Conservation (phyloP, 2,113 vertebrate genomes). For the Channa argus region DNA sequence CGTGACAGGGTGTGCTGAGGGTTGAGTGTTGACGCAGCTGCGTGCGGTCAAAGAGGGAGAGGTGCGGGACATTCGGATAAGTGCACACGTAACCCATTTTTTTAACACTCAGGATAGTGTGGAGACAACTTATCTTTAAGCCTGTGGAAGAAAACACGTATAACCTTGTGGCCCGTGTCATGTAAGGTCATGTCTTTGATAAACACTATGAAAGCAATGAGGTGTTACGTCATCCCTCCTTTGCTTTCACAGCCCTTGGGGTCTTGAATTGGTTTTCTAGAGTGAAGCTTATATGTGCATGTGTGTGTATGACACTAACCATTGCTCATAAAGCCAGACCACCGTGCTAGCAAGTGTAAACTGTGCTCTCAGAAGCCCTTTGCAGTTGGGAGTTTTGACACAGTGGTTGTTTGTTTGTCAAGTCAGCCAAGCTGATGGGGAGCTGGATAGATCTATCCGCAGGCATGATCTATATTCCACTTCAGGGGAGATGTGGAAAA, state of each 20-base stretch:
- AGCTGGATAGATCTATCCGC: constrained; percentile 62
- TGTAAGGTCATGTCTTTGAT: constrained; percentile 73
- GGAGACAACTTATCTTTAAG: constrained; percentile 51
- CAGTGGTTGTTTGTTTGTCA: constrained; percentile 83
- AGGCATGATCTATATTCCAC: constrained; percentile 54
- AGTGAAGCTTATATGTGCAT: constrained; percentile 43
- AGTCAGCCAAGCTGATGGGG: constrained; percentile 75
- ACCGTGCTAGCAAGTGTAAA: constrained; percentile 84
- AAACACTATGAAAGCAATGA: constrained; percentile 67
- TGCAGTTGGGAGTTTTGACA: constrained; percentile 79
- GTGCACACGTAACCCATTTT: constrained; percentile 25
- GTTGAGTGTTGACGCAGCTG: constrained; percentile 75
- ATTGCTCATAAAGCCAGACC: constrained; percentile 84
- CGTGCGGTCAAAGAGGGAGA: constrained; percentile 61
- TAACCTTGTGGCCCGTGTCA: constrained; percentile 64
- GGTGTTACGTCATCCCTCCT: constrained; percentile 66
- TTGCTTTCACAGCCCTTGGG: constrained; percentile 65
- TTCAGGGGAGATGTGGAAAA: constrained; percentile 46
- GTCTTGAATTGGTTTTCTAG: constrained; percentile 58
- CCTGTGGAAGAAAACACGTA: constrained; percentile 64
- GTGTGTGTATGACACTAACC: constrained; percentile 69
- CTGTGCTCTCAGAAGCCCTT: constrained; percentile 82
- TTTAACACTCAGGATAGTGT: constrained; percentile 28
- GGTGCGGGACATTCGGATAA: constrained; percentile 51
- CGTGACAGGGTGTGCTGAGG: constrained; percentile 51